Evolutionary conservation across 35 echinoderm and acorn worm genomes (phyloP).

Genomic region (Amphiura filiformis): DNA sequence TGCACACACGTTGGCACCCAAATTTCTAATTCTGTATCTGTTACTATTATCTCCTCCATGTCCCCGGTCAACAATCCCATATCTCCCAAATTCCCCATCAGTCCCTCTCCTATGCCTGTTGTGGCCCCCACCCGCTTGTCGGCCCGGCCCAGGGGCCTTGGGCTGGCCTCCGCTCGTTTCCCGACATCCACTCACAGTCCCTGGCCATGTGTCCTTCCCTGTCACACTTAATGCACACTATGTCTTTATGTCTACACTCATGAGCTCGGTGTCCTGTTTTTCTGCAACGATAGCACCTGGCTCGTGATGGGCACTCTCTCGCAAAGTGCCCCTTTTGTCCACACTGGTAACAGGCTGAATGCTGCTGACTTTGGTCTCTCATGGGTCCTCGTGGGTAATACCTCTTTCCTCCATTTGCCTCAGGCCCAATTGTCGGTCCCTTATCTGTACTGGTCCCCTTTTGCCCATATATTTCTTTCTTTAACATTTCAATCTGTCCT

Average conservation of each 20-base stretch:
- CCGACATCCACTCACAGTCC: not conserved
- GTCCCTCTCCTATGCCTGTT: not conserved
- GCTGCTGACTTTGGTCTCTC: too few species aligned
- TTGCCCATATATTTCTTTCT: too few species aligned
- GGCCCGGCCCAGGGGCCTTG: not conserved
- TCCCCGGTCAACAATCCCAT: not conserved
- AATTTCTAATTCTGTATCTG: not conserved
- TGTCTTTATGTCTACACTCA: not conserved
- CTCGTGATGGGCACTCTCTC: not conserved
- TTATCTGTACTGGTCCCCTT: not conserved
- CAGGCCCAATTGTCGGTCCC: not conserved
- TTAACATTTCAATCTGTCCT: too few species aligned
- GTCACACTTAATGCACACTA: not conserved
- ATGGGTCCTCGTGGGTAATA: too few species aligned
- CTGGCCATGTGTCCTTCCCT: not conserved
- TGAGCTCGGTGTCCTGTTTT: not conserved
- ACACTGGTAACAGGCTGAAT: not conserved
- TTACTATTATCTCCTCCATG: not conserved
- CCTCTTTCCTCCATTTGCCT: not conserved
- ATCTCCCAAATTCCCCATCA: not conserved
- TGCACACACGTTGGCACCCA: not conserved
- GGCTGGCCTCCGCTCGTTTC: not conserved
- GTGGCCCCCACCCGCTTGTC: not conserved
- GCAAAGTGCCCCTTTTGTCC: not conserved
- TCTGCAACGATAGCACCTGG: not conserved